Conservation (phyloP, 2,797 vertebrate species). For the Smutsia gigantea region DNA sequence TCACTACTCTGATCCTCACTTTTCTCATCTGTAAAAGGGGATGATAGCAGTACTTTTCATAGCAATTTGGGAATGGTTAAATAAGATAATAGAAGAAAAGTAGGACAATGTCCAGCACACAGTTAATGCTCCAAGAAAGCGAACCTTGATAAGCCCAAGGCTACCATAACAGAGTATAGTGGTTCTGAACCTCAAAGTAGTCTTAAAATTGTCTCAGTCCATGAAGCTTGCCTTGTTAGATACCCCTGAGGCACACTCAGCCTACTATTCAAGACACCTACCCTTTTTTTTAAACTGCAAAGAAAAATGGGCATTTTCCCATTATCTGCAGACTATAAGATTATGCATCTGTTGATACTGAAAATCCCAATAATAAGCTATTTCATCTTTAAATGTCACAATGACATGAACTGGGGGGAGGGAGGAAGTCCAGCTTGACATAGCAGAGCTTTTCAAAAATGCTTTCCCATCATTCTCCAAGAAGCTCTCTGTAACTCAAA, state of each 20-base stretch:
- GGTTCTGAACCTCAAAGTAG: neutral
- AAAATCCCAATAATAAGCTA: constrained; percentile 21
- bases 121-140: constrained; percentile 8
- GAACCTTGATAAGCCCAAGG: neutral
- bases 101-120: neutral
- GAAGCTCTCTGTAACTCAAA: constrained; percentile 10
- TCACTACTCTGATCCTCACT: neutral
- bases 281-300: constrained; percentile 35
- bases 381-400: constrained; percentile 56
- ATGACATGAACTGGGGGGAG: neutral
- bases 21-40: constrained; percentile 22
- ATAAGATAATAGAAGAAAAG: constrained; percentile 28
- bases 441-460: constrained; percentile 17
- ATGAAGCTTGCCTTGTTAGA: neutral
- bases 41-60: neutral
- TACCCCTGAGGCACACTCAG: neutral
- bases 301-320: constrained; percentile 36
- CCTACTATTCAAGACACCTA: neutral
- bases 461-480: constrained; percentile 14
- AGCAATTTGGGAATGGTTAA: neutral
- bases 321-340: neutral
- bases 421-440: neutral
- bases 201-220: constrained; percentile 41
- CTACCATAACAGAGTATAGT: neutral
- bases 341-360: neutral